phyloP scores from a whole-genome alignment of 2,797 vertebrate species.

The Acropternis orthonyx region DNA sequence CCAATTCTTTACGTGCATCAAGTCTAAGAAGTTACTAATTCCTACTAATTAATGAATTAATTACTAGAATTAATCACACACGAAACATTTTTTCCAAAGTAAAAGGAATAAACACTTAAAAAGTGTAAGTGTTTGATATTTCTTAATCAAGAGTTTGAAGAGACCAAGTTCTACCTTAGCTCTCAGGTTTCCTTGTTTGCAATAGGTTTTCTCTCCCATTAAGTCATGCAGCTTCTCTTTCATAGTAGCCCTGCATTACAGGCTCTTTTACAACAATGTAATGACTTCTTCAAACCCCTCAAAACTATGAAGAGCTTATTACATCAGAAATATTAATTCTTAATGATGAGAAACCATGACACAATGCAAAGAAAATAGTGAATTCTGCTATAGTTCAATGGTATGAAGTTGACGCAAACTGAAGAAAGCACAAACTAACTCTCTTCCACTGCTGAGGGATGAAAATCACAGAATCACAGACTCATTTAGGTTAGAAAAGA shows the following conservation, averaged over 20 bases:
- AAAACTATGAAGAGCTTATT: not conserved
- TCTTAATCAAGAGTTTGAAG: not conserved
- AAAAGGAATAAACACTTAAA: not conserved
- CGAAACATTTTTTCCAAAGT: not conserved
- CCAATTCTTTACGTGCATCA: not conserved
- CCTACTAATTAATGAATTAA: not conserved
- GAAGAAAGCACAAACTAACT: not conserved
- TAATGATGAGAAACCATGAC: not conserved
- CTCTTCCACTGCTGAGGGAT: not conserved
- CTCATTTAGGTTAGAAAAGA: not conserved
- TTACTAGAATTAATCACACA: not conserved
- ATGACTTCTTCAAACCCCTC: not conserved
- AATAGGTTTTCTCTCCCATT: not conserved
- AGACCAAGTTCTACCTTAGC: not conserved
- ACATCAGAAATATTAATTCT: not conserved
- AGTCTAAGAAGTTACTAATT: not conserved
- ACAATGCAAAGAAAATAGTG: not conserved
- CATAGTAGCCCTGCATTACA: not conserved
- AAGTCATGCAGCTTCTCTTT: not conserved
- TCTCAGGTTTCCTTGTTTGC: not conserved
- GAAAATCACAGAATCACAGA: not conserved
- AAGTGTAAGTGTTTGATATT: not conserved
- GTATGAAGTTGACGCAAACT: not conserved
- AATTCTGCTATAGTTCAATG: not conserved
- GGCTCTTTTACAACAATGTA: not conserved